These are phyloP conservation scores for Orchesellides sinensis DNA, from an alignment of 2,888 invertebrate species.

Conservation along the genomic window DNA sequence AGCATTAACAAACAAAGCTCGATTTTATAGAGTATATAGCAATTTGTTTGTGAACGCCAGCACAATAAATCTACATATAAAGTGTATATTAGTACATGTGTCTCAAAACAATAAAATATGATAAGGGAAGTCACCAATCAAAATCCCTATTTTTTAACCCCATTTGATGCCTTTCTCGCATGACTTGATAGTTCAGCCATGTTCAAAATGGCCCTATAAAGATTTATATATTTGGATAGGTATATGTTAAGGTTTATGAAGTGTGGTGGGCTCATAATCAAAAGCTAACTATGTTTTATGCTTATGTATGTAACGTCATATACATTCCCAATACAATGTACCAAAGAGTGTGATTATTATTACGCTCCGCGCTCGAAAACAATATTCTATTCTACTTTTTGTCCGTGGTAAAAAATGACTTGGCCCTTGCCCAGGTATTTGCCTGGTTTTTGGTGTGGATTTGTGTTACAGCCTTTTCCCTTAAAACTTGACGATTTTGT, in stretches of 20 bases:
- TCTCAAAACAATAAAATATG: conserved; percentile 23
- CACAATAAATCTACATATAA: conserved; percentile 29
- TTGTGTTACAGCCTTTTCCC: neutral
- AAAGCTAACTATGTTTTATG: too few relatives aligned
- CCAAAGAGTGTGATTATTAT: too few relatives aligned
- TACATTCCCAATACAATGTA: too few relatives aligned
- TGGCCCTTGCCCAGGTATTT: conserved; percentile 59
- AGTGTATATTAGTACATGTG: neutral
- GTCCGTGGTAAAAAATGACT: conserved; percentile 28
- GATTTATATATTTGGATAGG: too few relatives aligned
- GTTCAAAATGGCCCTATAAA: conserved; percentile 6
- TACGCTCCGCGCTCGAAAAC: neutral
- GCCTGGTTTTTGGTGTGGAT: neutral
- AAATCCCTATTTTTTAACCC: conserved; percentile 41
- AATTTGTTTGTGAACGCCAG: too few relatives aligned
- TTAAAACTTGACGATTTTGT: conserved; percentile 1
- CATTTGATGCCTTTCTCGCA: conserved; percentile 65
- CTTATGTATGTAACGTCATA: too few relatives aligned
- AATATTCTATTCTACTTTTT: too few relatives aligned
- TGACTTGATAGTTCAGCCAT: conserved; percentile 48
- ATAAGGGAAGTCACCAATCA: conserved; percentile 48
- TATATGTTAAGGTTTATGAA: too few relatives aligned
- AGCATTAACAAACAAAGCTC: too few relatives aligned
- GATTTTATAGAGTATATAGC: neutral
- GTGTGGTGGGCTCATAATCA: too few relatives aligned